phyloP scores from a whole-genome alignment of 2,113 vertebrate species.

The Ibidorhyncha struthersii region DNA sequence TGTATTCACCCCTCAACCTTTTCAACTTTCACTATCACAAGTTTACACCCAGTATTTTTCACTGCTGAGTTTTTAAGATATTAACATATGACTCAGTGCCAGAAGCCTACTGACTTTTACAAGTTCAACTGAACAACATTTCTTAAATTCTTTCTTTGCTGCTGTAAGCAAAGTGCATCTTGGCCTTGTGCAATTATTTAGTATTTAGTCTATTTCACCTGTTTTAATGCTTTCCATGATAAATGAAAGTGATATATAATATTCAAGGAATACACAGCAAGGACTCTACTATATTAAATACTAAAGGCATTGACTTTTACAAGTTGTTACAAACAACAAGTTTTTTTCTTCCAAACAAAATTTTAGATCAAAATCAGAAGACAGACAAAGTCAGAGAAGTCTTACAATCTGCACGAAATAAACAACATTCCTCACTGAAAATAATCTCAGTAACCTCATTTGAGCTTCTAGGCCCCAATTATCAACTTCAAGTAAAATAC shows the following conservation, averaged over 20 bases:
- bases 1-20: not conserved
- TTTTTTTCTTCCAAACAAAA: not conserved
- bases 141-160: not conserved
- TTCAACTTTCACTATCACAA: not conserved
- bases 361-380: not conserved
- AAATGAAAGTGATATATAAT: not conserved
- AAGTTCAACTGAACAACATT: not conserved
- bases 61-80: not conserved
- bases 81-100: not conserved
- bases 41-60: not conserved
- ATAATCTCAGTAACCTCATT: not conserved
- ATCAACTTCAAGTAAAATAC: not conserved
- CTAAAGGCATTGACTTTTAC: not conserved
- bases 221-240: not conserved
- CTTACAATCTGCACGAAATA: not conserved
- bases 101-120: not conserved
- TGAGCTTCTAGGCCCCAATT: not conserved
- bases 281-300: not conserved
- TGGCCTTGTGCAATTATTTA: not conserved
- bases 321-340: not conserved
- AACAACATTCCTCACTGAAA: not conserved
- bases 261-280: not conserved
- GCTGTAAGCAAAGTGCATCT: not conserved
- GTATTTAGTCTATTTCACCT: not conserved
- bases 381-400: not conserved